Base-by-base conservation (phyloP, 2,797 vertebrate genomes). In the Antrozous pallidus region DNA sequence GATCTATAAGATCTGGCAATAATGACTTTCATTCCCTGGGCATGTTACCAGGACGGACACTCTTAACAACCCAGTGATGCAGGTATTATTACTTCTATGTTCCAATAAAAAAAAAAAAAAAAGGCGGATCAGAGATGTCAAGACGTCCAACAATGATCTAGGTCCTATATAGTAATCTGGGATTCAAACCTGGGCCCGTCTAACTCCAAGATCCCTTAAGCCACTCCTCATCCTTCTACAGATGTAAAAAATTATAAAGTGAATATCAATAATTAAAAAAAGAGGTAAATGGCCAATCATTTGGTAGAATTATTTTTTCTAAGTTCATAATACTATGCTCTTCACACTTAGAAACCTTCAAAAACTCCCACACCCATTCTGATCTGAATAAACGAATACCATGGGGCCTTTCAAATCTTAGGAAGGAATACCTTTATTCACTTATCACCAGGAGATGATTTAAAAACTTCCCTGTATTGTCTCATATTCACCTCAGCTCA, bases 1-100 rank as follows among this genome's bases (percentile, higher is more conserved):
- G 63, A 47, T n/a, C 54, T 26, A 4, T 17, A 77, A 77, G 75
- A 38, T 28, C 31, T 69, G 71, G 42, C 63, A 28, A 67, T 2
- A 6, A 78, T 1, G 8, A 47, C 20, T 63, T 31, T 49, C 28
- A 47, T 10, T 78, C 82, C 31, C 6, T 5, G 12, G n/a, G 42
- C n/a, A 80, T 42, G 24, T 11, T 33, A 74, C 58, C 3, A 49
- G 58, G 42, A 54, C 0, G 8, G 73, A 61, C 16, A 26, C 33
- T 8, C 42, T 63, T 61, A 26, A 47, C 13, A 36, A 28, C 33
- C 42, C 69, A 54, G 40, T 22, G 61, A 38, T n/a, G 8, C 17
- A n/a, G 26, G 38, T 54, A 74, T 65, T 70, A 85, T n/a, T 71
- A 69, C 56, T 90, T 88, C n/a, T 47, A 85, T 74, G 93, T 86